These are phyloP conservation scores for Amphimedon queenslandica DNA, from an alignment of 37 sponge, comb jelly and placozoan genomes.

Conservation along the genomic window DNA sequence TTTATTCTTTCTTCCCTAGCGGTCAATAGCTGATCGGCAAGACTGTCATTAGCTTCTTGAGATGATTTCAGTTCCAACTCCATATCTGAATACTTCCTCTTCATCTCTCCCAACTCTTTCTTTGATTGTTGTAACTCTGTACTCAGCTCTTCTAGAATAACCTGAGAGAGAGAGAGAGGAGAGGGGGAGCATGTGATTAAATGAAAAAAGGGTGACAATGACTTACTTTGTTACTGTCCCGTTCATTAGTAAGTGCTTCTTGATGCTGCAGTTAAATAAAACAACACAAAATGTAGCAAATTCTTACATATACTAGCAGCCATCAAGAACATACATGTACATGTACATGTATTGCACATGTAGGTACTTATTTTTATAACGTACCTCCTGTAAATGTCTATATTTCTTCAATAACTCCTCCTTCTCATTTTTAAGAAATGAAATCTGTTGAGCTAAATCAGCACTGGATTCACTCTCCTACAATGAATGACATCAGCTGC, in stretches of 20 bases:
- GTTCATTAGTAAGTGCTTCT: conserved; percentile 26
- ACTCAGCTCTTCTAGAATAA: conserved; percentile 23
- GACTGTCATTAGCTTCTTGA: not conserved
- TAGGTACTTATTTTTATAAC: not conserved
- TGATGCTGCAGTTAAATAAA: conserved; percentile 12
- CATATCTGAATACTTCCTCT: conserved; percentile 10
- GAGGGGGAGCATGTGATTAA: not conserved
- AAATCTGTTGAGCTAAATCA: too few relatives aligned
- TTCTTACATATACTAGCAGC: too few relatives aligned
- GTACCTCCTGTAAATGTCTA: not conserved
- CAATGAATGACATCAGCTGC: too few relatives aligned
- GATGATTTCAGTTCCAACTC: conserved; percentile 5
- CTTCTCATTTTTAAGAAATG: not conserved
- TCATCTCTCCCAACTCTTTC: conserved; percentile 19
- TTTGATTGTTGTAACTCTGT: conserved; percentile 26
- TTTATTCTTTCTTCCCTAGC: conserved; percentile 41
- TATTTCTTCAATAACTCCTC: not conserved
- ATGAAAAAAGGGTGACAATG: not conserved
- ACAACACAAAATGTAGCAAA: too few relatives aligned
- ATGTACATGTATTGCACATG: not conserved
- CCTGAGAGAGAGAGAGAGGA: not conserved
- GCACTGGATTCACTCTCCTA: too few relatives aligned
- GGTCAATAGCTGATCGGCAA: conserved; percentile 39
- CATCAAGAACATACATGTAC: not conserved
- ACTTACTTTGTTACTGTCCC: not conserved